A percentile compares a stretch with the other conserved stretches of the same genome.
Conservation (phyloP, 2,888 invertebrate genomes). For the Gortyna flavago region DNA sequence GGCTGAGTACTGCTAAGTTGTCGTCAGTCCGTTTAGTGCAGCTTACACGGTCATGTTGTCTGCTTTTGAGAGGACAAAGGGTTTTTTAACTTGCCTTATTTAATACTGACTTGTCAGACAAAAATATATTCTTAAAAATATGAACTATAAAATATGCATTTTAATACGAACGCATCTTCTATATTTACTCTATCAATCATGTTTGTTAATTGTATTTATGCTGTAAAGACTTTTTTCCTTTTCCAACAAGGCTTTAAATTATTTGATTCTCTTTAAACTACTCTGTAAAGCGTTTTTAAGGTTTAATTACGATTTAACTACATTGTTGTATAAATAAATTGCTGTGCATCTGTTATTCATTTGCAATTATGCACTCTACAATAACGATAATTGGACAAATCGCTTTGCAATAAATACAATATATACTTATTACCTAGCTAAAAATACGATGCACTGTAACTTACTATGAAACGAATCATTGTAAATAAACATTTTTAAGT, state of each 20-base stretch:
- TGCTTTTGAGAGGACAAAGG: constrained; percentile 29
- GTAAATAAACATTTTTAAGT: too few species aligned
- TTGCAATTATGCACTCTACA: constrained; percentile 42
- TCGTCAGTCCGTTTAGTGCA: constrained; percentile 10
- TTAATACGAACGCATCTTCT: not conserved
- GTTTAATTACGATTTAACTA: constrained; percentile 49
- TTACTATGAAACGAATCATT: not conserved
- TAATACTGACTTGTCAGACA: not conserved
- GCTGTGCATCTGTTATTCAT: constrained; percentile 47
- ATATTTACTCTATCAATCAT: not conserved
- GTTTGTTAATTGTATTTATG: not conserved
- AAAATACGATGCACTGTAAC: not conserved
- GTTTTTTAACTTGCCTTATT: constrained; percentile 2
- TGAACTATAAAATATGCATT: not conserved
- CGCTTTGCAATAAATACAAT: constrained; percentile 27
- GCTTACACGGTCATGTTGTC: constrained; percentile 5
- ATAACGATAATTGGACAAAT: constrained; percentile 46
- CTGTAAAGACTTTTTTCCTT: not conserved
- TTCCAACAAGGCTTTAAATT: constrained; percentile 30
- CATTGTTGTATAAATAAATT: constrained; percentile 57
- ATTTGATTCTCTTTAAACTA: constrained; percentile 39
- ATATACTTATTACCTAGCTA: constrained; percentile 7
- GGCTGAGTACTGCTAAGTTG: constrained; percentile 27
- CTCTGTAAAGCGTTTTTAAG: constrained; percentile 40
- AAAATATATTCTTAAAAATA: too few species aligned